A percentile compares a stretch with the other conserved stretches of the same genome.
Conservation (phyloP, 23 tunicate genomes). For the Botrylloides violaceus region DNA sequence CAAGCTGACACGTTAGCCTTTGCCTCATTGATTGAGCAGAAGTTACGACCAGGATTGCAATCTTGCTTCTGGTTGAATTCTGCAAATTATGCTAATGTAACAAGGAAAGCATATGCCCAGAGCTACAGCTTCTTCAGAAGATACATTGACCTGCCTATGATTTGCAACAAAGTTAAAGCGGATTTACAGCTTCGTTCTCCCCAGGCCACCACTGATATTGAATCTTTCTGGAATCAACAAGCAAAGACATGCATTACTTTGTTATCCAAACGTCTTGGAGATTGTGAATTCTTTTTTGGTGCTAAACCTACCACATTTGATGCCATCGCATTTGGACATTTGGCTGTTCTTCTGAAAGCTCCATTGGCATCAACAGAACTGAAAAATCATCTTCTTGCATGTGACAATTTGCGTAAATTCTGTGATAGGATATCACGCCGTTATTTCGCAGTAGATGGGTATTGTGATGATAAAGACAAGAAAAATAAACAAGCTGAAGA, state of each 20-base stretch:
- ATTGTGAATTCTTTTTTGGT: conserved; percentile 55
- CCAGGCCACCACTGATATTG: conserved; percentile 15
- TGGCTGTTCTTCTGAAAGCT: conserved; percentile 40
- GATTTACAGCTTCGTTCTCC: conserved; percentile 8
- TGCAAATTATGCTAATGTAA: conserved; percentile 60
- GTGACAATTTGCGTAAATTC: conserved; percentile 38
- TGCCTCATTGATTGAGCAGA: conserved; percentile 49
- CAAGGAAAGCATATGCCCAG: conserved; percentile 60
- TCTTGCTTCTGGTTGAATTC: conserved; percentile 62
- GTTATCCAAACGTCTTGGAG: conserved; percentile 35
- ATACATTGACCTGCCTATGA: conserved; percentile 43
- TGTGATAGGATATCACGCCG: conserved; percentile 37
- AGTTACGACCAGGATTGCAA: conserved; percentile 59
- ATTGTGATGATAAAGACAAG: not conserved
- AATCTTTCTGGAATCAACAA: conserved; percentile 25
- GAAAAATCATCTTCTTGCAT: conserved; percentile 58
- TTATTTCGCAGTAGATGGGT: conserved; percentile 15
- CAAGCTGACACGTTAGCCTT: conserved; percentile 86
- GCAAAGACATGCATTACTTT: conserved; percentile 46
- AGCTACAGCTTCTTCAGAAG: conserved; percentile 67
- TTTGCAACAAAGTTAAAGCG: conserved; percentile 22
- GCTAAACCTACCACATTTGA: conserved; percentile 69
- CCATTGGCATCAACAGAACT: conserved; percentile 71
- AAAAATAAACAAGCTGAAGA: not conserved
- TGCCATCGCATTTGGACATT: conserved; percentile 68